phyloP scores from a whole-genome alignment of 2,797 vertebrate species.

The Ambastaia sidthimunki region DNA sequence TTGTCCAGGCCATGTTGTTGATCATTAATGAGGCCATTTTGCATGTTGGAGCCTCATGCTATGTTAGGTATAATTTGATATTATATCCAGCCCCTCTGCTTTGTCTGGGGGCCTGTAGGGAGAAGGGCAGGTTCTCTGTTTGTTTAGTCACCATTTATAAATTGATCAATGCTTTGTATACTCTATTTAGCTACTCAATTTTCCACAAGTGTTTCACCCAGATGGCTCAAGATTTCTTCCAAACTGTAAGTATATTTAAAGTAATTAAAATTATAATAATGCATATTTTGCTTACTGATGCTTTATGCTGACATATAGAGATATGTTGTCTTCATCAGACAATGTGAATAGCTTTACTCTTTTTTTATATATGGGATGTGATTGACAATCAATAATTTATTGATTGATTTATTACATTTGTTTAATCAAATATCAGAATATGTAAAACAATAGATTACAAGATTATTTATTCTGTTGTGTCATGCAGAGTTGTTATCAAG shows the following conservation, averaged over 20 bases:
- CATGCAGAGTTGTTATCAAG: too few relatives aligned
- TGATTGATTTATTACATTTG: too few relatives aligned
- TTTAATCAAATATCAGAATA: too few relatives aligned
- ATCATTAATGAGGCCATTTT: slow-evolving; percentile 62
- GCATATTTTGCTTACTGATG: background rate
- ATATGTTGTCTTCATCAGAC: background rate
- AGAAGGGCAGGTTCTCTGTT: slow-evolving; percentile 53
- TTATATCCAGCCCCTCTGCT: slow-evolving; percentile 32
- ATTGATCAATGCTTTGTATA: slow-evolving; percentile 59
- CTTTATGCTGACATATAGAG: background rate
- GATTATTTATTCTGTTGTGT: too few relatives aligned
- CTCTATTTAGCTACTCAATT: slow-evolving; percentile 58
- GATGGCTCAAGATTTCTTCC: slow-evolving; percentile 43
- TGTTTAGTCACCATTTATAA: slow-evolving; percentile 70
- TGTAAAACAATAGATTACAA: too few relatives aligned
- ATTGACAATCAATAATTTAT: background rate
- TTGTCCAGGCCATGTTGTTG: slow-evolving; percentile 51
- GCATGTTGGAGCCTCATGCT: slow-evolving; percentile 46
- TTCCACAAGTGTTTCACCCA: slow-evolving; percentile 18
- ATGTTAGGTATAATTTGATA: slow-evolving; percentile 59
- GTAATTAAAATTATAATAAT: background rate
- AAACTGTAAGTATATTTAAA: slow-evolving; percentile 67
- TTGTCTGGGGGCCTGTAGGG: slow-evolving; percentile 62
- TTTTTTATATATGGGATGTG: too few relatives aligned
- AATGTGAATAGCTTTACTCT: too few relatives aligned